Conservation (phyloP, 2,888 invertebrate genomes). For the Thymelicus sylvestris region DNA sequence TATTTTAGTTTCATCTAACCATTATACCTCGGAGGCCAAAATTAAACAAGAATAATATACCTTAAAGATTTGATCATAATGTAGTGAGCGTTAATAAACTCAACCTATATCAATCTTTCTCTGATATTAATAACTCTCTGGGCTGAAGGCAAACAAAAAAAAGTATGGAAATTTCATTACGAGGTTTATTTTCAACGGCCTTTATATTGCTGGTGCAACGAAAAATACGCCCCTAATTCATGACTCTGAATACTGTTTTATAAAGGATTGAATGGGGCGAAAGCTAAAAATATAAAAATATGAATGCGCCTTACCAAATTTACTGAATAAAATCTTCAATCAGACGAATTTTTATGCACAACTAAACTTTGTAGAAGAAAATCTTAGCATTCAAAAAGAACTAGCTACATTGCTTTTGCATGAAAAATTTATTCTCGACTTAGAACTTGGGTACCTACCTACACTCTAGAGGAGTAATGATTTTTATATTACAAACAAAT, state of each 20-base stretch:
- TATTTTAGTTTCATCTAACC: no score
- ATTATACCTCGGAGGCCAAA: no score
- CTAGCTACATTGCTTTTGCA: not conserved
- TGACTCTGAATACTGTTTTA: not conserved
- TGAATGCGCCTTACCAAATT: conserved; percentile 1
- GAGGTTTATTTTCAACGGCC: no score
- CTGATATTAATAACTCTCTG: no score
- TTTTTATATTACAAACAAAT: no score
- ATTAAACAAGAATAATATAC: no score
- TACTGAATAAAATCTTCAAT: conserved; percentile 10
- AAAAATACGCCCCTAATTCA: not conserved
- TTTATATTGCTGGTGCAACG: not conserved
- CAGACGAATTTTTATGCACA: not conserved
- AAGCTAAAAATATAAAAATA: not conserved
- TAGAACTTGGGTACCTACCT: not conserved
- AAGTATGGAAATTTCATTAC: no score
- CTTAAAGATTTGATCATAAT: no score
- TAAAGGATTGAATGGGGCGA: not conserved
- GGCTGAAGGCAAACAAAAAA: no score
- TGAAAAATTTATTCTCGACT: not conserved
- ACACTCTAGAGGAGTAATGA: no score
- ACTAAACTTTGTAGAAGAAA: not conserved
- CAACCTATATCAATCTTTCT: no score
- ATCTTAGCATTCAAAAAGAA: not conserved
- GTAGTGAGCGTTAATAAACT: no score